Conservation (phyloP, 2,888 invertebrate genomes). For the Gisinianus flammeolus region DNA sequence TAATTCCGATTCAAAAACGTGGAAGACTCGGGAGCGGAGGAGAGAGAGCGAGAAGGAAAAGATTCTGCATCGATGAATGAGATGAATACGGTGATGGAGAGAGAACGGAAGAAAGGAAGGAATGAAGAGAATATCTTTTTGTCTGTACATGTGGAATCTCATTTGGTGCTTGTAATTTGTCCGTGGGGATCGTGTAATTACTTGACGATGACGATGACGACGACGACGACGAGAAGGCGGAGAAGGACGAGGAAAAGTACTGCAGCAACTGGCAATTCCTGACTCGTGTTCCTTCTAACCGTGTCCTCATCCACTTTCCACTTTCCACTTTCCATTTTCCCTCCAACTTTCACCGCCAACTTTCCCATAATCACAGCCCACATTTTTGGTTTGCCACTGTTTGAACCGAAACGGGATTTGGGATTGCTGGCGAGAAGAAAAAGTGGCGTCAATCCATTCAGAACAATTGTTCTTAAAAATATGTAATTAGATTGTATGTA, state of each 20-base stretch:
- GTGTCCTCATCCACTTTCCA: not conserved
- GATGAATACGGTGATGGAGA: conserved; percentile 9
- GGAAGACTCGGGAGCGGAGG: not conserved
- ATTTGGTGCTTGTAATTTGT: conserved; percentile 31
- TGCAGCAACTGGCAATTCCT: no score
- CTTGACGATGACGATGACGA: no score
- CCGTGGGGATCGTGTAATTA: conserved; percentile 28
- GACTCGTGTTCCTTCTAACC: not conserved
- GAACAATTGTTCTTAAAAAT: no score
- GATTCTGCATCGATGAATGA: conserved; percentile 24
- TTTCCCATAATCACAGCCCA: not conserved
- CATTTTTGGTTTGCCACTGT: no score
- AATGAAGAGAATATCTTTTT: not conserved
- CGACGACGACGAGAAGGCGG: not conserved
- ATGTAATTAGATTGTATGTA: no score
- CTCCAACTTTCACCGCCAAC: not conserved
- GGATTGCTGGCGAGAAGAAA: no score
- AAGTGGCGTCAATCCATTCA: no score
- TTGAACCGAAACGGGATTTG: no score
- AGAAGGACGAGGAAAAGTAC: not conserved
- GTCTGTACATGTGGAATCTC: conserved; percentile 8
- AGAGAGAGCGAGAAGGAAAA: conserved; percentile 2
- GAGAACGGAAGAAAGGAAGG: not conserved
- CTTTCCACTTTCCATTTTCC: conserved; percentile 1
- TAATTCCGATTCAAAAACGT: not conserved